These are phyloP conservation scores for Escarpia spicata DNA, from an alignment of 2,888 invertebrate species.

Conservation along the genomic window DNA sequence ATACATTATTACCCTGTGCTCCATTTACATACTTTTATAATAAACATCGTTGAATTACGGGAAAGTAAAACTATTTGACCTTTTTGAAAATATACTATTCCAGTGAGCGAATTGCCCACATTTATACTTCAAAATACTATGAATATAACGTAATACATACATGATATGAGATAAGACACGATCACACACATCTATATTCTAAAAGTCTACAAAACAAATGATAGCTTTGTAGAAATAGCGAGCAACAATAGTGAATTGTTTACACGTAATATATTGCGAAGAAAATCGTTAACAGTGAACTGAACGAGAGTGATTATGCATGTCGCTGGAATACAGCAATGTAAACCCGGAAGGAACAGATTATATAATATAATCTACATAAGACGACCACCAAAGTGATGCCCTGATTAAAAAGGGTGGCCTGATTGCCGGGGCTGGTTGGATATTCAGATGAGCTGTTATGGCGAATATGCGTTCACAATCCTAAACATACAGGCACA, in stretches of 20 bases:
- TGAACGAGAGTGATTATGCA: not conserved
- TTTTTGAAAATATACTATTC: constrained; percentile 8
- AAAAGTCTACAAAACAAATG: not conserved
- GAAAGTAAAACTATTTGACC: not conserved
- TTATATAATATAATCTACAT: too few species aligned
- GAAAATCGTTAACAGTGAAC: not conserved
- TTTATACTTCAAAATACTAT: constrained; percentile 6
- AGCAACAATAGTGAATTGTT: not conserved
- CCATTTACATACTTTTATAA: not conserved
- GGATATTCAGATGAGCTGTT: too few species aligned
- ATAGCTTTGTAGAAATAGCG: not conserved
- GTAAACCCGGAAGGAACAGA: not conserved
- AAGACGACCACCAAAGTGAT: too few species aligned
- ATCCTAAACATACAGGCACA: too few species aligned
- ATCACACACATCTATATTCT: not conserved
- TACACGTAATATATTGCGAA: not conserved
- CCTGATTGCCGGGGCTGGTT: too few species aligned
- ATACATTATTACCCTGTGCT: not conserved
- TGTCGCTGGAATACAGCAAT: not conserved
- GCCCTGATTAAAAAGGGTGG: too few species aligned
- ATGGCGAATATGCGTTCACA: too few species aligned
- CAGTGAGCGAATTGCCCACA: not conserved
- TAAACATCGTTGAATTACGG: not conserved
- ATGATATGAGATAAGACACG: not conserved
- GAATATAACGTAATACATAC: constrained; percentile 3